These are phyloP conservation scores for Oceanites oceanicus DNA, from an alignment of 2,113 vertebrate genomes.

Conservation along the genomic window DNA sequence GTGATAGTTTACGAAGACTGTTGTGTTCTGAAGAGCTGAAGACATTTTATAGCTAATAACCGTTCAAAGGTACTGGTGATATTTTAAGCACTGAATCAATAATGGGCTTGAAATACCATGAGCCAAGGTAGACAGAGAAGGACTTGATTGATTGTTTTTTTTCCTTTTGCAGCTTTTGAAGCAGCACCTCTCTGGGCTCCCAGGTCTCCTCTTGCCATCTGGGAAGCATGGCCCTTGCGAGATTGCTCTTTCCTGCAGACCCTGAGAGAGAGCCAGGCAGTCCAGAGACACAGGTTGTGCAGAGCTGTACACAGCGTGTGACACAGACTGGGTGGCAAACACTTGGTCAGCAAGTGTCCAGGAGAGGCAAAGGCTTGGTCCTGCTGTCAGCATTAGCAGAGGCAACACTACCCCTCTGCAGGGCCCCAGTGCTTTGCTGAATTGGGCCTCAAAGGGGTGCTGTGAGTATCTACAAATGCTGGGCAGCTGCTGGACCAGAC, in stretches of 20 bases:
- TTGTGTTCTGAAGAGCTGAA: neutral
- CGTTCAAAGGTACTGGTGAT: neutral
- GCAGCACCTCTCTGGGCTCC: neutral
- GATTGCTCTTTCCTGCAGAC: neutral
- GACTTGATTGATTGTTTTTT: neutral
- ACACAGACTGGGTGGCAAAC: neutral
- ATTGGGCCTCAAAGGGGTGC: neutral
- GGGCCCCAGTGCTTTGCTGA: too few species aligned
- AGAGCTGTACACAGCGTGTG: neutral
- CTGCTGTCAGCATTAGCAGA: neutral
- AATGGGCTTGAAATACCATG: neutral
- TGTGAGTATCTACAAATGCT: neutral
- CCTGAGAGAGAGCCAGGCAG: too few species aligned
- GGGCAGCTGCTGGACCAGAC: neutral
- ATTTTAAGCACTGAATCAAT: neutral
- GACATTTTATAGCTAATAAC: neutral
- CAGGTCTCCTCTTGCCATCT: neutral
- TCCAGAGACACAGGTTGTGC: accelerated
- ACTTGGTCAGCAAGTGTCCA: neutral
- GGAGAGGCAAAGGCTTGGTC: neutral
- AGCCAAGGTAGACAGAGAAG: neutral
- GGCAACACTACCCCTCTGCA: neutral
- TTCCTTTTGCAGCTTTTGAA: neutral
- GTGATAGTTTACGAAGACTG: neutral
- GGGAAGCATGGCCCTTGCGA: accelerated